Conservation (phyloP, 35 echinoderm and acorn worm genomes). For the Lytechinus pictus region DNA sequence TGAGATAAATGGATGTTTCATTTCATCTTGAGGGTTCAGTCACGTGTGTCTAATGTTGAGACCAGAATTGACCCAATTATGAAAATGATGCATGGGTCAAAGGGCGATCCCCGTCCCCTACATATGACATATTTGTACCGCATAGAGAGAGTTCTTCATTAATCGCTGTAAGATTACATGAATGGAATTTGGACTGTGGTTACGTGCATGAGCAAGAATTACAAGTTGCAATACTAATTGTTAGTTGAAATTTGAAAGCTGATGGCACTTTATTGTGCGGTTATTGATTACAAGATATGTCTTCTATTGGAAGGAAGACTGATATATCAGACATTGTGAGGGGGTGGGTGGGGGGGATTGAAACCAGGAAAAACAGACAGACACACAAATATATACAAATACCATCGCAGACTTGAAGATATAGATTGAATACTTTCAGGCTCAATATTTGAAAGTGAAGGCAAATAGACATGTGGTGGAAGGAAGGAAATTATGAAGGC, state of each 20-base stretch:
- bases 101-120: too few relatives aligned
- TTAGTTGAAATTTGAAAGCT: not conserved
- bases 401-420: not conserved
- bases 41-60: too few relatives aligned
- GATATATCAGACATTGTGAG: not conserved
- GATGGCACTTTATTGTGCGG: not conserved
- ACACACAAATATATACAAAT: not conserved
- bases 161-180: too few relatives aligned
- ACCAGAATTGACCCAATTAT: too few relatives aligned
- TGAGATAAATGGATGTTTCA: too few relatives aligned
- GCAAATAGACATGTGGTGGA: not conserved
- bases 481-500: not conserved
- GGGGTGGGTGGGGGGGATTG: not conserved
- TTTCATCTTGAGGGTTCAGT: too few relatives aligned
- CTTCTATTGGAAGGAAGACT: not conserved
- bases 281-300: not conserved
- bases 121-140: too few relatives aligned
- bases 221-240: not conserved
- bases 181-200: not conserved
- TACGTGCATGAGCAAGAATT: not conserved
- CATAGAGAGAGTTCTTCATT: too few relatives aligned
- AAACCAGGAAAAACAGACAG: not conserved
- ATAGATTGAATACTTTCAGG: not conserved
- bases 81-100: too few relatives aligned
- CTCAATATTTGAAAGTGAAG: not conserved